These are phyloP conservation scores for Panagrolaimus sp. DNA, from an alignment of 1,140 invertebrate genomes.

Conservation along the genomic window DNA sequence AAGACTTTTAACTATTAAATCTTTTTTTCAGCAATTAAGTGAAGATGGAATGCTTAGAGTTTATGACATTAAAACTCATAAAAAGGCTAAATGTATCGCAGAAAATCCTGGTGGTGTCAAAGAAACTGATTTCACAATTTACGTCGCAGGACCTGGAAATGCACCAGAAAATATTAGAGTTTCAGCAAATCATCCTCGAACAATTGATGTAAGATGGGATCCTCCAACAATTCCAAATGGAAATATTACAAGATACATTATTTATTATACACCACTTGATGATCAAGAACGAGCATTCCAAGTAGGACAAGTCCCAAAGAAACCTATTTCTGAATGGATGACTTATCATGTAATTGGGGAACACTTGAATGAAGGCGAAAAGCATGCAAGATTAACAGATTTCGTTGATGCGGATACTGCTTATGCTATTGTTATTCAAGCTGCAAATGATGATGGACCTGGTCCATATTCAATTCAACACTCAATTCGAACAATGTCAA, in stretches of 20 bases:
- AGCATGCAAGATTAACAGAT: constrained; percentile 48
- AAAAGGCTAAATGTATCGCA: constrained; percentile 52
- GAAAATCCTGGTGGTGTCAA: constrained; percentile 52
- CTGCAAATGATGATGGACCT: constrained; percentile 57
- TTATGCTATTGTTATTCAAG: constrained; percentile 57
- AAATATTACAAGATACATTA: constrained; percentile 56
- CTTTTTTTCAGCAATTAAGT: constrained; percentile 43
- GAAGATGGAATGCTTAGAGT: constrained; percentile 45
- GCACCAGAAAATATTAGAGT: constrained; percentile 57
- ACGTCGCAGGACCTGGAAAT: constrained; percentile 54
- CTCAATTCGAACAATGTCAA: constrained; percentile 54
- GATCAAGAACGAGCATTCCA: constrained; percentile 50
- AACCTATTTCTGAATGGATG: constrained; percentile 45
- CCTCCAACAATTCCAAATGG: constrained; percentile 56
- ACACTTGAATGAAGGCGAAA: constrained; percentile 47
- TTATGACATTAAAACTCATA: constrained; percentile 46
- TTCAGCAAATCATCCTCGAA: constrained; percentile 48
- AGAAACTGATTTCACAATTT: constrained; percentile 51
- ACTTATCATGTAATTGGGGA: constrained; percentile 51
- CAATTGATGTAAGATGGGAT: constrained; percentile 53
- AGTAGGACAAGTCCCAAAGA: constrained; percentile 56
- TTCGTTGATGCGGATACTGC: constrained; percentile 53
- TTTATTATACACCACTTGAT: constrained; percentile 58
- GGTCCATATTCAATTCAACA: constrained; percentile 57
- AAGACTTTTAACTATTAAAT: not conserved